A percentile compares a stretch with the other conserved stretches of the same genome.
Conservation (phyloP, 1,140 invertebrate genomes). For the Sinella curviseta region DNA sequence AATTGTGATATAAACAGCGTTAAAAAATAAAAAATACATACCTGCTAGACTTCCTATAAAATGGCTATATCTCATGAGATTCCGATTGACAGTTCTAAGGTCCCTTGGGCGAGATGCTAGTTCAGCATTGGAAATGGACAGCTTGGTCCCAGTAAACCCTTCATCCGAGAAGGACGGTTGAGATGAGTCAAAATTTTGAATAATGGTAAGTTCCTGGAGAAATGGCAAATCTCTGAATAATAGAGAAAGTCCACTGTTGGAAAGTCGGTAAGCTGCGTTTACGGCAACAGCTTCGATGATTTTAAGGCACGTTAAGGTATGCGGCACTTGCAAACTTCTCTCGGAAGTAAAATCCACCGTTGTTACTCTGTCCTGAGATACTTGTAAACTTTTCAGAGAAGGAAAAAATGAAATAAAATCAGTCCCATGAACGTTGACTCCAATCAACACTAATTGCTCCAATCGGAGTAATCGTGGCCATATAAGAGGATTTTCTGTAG, state of each 20-base stretch:
- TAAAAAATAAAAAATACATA: not conserved
- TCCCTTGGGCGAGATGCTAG: not conserved
- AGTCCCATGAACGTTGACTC: constrained; percentile 3
- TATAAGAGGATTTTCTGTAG: not conserved
- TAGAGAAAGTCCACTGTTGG: not conserved
- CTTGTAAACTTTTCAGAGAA: not conserved
- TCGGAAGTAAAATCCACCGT: not conserved
- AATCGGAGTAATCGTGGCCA: not conserved
- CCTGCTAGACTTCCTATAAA: constrained; percentile 11
- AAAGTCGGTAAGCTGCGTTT: not conserved
- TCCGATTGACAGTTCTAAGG: not conserved
- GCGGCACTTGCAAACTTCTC: not conserved
- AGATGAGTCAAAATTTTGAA: not conserved
- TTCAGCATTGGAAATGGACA: not conserved
- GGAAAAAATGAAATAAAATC: not conserved
- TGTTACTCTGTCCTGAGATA: constrained; percentile 12
- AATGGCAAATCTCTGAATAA: constrained; percentile 1
- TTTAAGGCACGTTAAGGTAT: not conserved
- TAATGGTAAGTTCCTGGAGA: not conserved
- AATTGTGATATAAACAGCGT: not conserved
- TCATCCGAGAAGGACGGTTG: not conserved
- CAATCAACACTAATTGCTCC: not conserved
- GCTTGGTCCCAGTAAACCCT: not conserved
- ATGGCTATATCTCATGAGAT: constrained; percentile 17
- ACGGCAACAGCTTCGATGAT: not conserved